These are phyloP conservation scores for Gila robusta DNA, from an alignment of 2,797 vertebrate species.

Conservation along the genomic window DNA sequence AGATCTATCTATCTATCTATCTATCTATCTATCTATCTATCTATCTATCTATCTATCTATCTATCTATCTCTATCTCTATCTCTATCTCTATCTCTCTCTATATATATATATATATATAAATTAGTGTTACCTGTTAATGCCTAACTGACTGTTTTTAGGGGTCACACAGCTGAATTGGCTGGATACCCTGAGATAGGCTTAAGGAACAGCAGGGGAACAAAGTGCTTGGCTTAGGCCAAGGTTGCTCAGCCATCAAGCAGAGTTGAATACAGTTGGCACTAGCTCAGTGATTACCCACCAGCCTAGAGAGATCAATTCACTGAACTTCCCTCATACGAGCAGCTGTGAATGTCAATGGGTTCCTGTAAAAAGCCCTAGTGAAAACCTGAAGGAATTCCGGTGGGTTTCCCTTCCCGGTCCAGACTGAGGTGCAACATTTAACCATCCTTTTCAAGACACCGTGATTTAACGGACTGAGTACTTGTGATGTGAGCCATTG, in stretches of 20 bases:
- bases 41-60: neutral
- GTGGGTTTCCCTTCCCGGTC: slow-evolving; percentile 21
- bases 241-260: slow-evolving; percentile 46
- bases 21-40: too few relatives aligned
- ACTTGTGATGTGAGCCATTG: neutral
- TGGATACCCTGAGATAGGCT: slow-evolving; percentile 1
- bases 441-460: slow-evolving; percentile 15
- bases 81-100: neutral
- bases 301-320: slow-evolving; percentile 52
- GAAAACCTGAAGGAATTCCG: slow-evolving; percentile 36
- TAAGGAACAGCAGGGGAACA: slow-evolving; percentile 36
- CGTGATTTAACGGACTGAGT: neutral
- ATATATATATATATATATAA: too few relatives aligned
- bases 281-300: slow-evolving; percentile 48
- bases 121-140: neutral
- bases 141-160: neutral
- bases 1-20: too few relatives aligned
- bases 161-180: neutral
- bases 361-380: slow-evolving; percentile 21
- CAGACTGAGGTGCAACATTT: neutral
- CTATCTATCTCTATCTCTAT: neutral
- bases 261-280: slow-evolving; percentile 40
- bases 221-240: slow-evolving; percentile 34
- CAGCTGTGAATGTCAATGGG: slow-evolving; percentile 61
- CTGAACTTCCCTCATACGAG: slow-evolving; percentile 37